Evolutionary conservation across 1,140 invertebrate genomes (phyloP), one percentile per base, ranked within the genome.

Genomic region (Tigriopus japonicus): DNA sequence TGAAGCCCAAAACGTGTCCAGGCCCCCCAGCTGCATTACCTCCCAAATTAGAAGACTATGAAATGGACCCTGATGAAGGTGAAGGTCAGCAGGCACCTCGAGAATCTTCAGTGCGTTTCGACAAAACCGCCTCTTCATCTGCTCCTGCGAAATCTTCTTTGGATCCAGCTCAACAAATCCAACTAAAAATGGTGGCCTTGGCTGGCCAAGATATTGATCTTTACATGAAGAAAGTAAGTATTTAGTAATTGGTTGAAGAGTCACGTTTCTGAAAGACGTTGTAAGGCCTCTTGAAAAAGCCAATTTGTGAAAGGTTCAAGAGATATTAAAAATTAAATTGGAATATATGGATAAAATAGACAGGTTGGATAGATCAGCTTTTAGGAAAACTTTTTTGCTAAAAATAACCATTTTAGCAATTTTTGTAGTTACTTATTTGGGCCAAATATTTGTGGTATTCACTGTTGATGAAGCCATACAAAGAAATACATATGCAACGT

Each of bases 191-290:
- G 84, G 75, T 88, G 62, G 81, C 81, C 7, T 79, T 88, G 67
- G 83, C 85, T 15, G 87, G 86, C 1, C 86, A 91, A 72, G 86
- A 90, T 68, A 84, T 89, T n/a, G 87, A 91, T 67, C 81, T 86
- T 51, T 89, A 88, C 67, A 89, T 89, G 82, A 85, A 86, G 68
- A 87, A 90, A 74, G 71, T 72, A 10, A 21, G 21, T 15, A 21
- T 17, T 43, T 43, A 43, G n/a, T 12, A 12, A 43, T 43, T 43
- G 42, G n/a, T 12, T 43, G 12, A 43, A 43, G 42, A n/a, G 42
- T n/a, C n/a, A n/a, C n/a, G n/a, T n/a, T n/a, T n/a, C n/a, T n/a
- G n/a, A n/a, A n/a, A n/a, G n/a, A n/a, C n/a, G n/a, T n/a, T n/a
- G n/a, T n/a, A n/a, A n/a, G 28, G 9, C 9, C 3, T 5, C 28